Conservation (phyloP, 2,797 vertebrate genomes). For the Macropus fuliginosus region DNA sequence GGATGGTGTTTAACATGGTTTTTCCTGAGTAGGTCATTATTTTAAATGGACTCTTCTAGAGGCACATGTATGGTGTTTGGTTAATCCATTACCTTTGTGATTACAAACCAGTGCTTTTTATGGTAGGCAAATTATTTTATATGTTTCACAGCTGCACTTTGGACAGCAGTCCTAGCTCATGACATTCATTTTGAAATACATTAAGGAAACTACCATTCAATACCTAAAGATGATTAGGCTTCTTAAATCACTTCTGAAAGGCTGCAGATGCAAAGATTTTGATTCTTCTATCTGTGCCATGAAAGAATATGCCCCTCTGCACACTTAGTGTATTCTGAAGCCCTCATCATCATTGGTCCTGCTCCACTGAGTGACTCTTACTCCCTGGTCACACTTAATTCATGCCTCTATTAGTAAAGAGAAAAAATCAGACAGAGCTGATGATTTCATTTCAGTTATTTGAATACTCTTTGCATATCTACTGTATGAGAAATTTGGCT, state of each 20-base stretch:
- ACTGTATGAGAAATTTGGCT: background rate
- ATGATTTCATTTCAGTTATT: background rate
- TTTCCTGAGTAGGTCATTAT: constrained; percentile 73
- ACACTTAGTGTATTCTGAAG: background rate
- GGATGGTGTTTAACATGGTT: constrained; percentile 48
- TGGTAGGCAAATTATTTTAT: constrained; percentile 63
- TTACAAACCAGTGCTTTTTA: constrained; percentile 65
- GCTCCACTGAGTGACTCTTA: constrained; percentile 1
- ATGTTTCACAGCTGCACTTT: constrained; percentile 57
- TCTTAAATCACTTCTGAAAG: constrained; percentile 66
- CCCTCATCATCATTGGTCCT: background rate
- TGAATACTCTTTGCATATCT: background rate
- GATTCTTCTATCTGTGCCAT: constrained; percentile 38
- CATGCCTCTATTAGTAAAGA: background rate
- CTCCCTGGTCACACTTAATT: background rate
- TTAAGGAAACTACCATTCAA: constrained; percentile 58
- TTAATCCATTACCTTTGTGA: constrained; percentile 73
- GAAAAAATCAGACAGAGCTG: background rate
- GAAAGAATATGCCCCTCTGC: constrained; percentile 19
- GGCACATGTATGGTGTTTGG: constrained; percentile 54
- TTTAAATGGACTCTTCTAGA: constrained; percentile 70
- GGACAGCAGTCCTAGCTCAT: constrained; percentile 44
- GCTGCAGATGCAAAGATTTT: constrained; percentile 50
- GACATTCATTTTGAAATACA: constrained; percentile 64
- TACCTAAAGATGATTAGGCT: constrained; percentile 55